phyloP scores from a whole-genome alignment of 1,140 invertebrate species.

The Arion vulgaris region DNA sequence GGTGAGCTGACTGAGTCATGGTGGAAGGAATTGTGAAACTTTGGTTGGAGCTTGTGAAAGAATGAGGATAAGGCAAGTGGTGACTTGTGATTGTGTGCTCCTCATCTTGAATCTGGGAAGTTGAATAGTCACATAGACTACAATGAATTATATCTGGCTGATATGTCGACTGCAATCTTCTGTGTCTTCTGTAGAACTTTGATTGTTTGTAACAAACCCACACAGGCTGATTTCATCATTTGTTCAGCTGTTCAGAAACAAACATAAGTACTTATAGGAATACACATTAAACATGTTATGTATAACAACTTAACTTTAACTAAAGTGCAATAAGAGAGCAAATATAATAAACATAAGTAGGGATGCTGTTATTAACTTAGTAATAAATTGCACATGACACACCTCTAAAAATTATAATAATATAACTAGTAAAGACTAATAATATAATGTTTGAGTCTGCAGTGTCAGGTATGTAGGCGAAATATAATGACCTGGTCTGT shows the following conservation, averaged over 20 bases:
- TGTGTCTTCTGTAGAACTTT: conserved; percentile 29
- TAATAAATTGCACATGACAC: no score
- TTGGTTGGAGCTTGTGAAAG: conserved; percentile 2
- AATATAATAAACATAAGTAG: no score
- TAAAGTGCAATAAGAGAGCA: no score
- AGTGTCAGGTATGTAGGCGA: no score
- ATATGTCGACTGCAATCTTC: conserved; percentile 22
- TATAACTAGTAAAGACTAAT: no score
- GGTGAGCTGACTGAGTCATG: not conserved
- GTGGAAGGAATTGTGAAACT: not conserved
- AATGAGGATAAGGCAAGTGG: conserved; percentile 26
- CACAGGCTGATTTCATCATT: conserved; percentile 33
- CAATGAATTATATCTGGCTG: conserved; percentile 30
- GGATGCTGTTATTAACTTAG: no score
- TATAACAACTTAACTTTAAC: no score
- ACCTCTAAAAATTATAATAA: no score
- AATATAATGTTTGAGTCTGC: no score
- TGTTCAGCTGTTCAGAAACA: conserved; percentile 21
- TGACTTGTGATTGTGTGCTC: conserved; percentile 36
- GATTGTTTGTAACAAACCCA: conserved; percentile 37
- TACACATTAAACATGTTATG: no score
- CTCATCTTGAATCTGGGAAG: conserved; percentile 30
- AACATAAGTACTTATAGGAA: not conserved
- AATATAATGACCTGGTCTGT: no score
- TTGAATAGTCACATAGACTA: conserved; percentile 37